phyloP scores from a whole-genome alignment of 2,888 invertebrate genomes.

The Stegana nigrithorax region DNA sequence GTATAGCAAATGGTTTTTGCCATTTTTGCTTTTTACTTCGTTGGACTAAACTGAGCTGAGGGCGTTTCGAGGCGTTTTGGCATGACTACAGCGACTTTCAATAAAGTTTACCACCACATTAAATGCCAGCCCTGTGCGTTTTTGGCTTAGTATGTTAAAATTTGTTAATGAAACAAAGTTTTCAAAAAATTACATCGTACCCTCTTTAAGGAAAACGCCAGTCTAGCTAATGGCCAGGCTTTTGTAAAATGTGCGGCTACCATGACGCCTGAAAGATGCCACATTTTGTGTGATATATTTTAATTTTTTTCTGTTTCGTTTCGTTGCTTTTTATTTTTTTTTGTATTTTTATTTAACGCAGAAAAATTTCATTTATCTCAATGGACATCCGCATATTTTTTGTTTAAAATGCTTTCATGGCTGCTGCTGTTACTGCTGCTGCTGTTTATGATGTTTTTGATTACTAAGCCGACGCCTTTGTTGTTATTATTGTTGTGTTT shows the following conservation, averaged over 20 bases:
- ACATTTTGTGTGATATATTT: not conserved
- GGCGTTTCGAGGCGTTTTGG: not conserved
- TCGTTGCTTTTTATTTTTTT: not conserved
- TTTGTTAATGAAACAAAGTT: constrained; percentile 48
- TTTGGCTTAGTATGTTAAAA: constrained; percentile 29
- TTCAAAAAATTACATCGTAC: constrained; percentile 40
- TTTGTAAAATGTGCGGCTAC: too few species aligned
- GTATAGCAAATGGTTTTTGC: constrained; percentile 54
- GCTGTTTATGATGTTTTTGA: constrained; percentile 29
- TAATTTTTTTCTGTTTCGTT: not conserved
- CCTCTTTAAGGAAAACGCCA: constrained; percentile 16
- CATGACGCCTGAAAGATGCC: not conserved
- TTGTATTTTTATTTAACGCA: not conserved
- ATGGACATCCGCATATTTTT: too few species aligned
- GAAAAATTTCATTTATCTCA: too few species aligned
- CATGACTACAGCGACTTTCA: not conserved
- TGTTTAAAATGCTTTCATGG: not conserved
- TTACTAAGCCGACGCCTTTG: constrained; percentile 27
- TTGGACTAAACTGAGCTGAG: too few species aligned
- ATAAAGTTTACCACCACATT: too few species aligned
- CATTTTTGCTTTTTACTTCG: constrained; percentile 49
- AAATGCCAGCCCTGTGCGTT: not conserved
- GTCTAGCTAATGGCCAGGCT: too few species aligned
- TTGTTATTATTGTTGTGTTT: constrained; percentile 3
- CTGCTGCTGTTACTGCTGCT: constrained; percentile 7